Evolutionary conservation across 2,113 vertebrate genomes (phyloP), one percentile per base, ranked within the genome.

Genomic region (Perognathus longimembris): DNA sequence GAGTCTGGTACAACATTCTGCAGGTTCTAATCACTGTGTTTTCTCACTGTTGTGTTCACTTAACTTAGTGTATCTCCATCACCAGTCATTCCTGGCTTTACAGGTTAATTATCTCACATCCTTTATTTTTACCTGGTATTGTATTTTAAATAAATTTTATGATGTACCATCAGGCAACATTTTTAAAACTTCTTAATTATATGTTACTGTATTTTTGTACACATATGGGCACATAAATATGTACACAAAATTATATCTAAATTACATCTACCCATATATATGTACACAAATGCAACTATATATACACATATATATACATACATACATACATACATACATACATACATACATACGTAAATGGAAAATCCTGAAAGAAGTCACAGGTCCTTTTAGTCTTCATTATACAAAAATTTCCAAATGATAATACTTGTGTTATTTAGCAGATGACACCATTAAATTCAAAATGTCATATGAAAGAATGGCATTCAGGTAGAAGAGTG

Each of bases 401-500:
- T 7, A 24, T 30, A 9, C 30, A 75, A 89, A 50, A 17, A 67
- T 36, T 74, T 40, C 30, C 26, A 67, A 42, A 73, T 61, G 36
- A 54, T 54, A 54, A 54, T 3, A 54, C 54, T 69, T 50, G 28
- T 63, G 22, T 30, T 42, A 34, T 6, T 86, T 79, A 76, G 57
- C 61, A 86, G 21, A 32, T 79, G 24, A 71, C 15, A 85, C 28
- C 54, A 73, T 88, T 92, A 21, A 86, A 66, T 95, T 93, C 85
- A 86, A 97, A 10, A 15, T 86, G 30, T 2, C 17, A 66, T 94
- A 22, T 80, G 38, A 57, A 64, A 57, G 24, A 80, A 63, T 20
- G 24, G 4, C 54, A 69, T 30, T 71, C 64, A 71, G 30, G 38
- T 3, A 93, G 94, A 22, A 91, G 73, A 36, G 28, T 90, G 57